Percentiles rank a stretch among this genome's conserved stretches.
phyloP scores from a whole-genome alignment of 2,888 invertebrate species.

The Pemphredon lugubris region DNA sequence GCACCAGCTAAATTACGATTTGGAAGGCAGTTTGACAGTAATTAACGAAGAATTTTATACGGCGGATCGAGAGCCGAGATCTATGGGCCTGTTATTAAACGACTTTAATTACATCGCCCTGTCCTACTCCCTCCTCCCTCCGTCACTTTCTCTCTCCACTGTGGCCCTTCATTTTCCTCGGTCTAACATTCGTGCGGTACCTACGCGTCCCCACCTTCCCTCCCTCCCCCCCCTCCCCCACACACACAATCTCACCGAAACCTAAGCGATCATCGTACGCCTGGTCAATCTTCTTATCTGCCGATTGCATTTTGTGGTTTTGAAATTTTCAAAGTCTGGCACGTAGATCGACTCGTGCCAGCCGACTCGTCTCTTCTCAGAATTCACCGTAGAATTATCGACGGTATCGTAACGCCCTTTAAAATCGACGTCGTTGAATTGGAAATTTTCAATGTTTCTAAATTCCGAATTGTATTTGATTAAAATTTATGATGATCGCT shows the following conservation, averaged over 20 bases:
- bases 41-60: slow-evolving; percentile 70
- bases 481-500: too few species aligned
- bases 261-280: slow-evolving; percentile 1
- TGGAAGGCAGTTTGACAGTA: slow-evolving; percentile 67
- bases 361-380: not conserved
- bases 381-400: not conserved
- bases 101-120: slow-evolving; percentile 65
- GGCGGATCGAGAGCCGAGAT: slow-evolving; percentile 53
- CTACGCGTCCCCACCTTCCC: too few species aligned
- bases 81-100: slow-evolving; percentile 65
- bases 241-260: too few species aligned
- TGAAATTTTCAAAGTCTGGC: slow-evolving; percentile 15
- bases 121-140: slow-evolving; percentile 14
- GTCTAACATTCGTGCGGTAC: slow-evolving; percentile 5
- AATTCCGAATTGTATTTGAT: too few species aligned
- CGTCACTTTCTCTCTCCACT: not conserved
- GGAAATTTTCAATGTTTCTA: too few species aligned
- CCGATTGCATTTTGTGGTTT: not conserved
- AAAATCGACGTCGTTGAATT: too few species aligned
- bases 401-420: too few species aligned
- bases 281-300: slow-evolving; percentile 25
- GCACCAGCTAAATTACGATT: slow-evolving; percentile 62
- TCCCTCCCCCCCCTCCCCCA: too few species aligned
- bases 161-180: slow-evolving; percentile 7
- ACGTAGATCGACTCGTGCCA: slow-evolving; percentile 5